Conservation (phyloP, 2,797 vertebrate species). For the Mormyrus hasselquistii region DNA sequence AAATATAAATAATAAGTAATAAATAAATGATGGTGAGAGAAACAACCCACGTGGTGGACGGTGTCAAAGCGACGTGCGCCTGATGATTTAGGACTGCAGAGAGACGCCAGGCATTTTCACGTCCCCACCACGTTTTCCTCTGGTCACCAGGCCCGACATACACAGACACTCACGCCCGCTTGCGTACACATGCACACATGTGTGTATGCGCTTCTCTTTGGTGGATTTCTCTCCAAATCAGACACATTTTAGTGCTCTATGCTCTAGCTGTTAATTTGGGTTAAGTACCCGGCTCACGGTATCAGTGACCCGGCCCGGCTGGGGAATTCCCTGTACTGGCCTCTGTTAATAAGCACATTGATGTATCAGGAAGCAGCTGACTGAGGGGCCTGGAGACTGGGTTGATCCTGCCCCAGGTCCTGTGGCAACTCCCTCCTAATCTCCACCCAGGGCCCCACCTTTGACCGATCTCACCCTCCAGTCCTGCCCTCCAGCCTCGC, state of each 20-base stretch:
- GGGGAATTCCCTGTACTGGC: not conserved
- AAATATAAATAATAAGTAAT: conserved; percentile 13
- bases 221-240: not conserved
- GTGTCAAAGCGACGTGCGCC: not conserved
- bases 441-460: too few species aligned
- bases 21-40: not conserved
- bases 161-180: not conserved
- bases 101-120: not conserved
- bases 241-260: not conserved
- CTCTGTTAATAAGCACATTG: not conserved
- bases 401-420: not conserved
- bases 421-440: not conserved
- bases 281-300: not conserved
- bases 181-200: not conserved
- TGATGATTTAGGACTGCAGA: not conserved
- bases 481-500: not conserved
- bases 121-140: not conserved
- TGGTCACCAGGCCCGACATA: not conserved
- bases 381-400: not conserved
- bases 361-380: not conserved
- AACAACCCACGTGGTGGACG: not conserved
- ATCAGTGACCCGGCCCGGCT: not conserved
- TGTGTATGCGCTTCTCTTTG: not conserved
- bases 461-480: not conserved
- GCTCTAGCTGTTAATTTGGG: not conserved